phyloP scores from a whole-genome alignment of 2,797 vertebrate genomes.

The Gila robusta region DNA sequence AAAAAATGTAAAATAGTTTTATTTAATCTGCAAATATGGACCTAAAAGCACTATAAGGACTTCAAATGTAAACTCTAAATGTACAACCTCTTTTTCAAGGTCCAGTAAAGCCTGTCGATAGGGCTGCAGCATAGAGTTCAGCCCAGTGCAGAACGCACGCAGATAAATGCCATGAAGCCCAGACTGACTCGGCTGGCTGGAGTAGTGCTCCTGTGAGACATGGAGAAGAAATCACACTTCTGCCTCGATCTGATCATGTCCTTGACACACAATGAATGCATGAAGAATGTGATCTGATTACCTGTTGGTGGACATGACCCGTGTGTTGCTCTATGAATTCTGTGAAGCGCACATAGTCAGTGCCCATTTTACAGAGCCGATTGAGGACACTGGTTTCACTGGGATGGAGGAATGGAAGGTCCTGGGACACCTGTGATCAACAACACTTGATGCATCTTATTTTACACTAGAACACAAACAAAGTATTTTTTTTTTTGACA shows the following conservation, averaged over 20 bases:
- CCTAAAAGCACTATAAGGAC: neutral
- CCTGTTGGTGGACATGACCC: slow-evolving; percentile 85
- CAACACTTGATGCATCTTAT: slow-evolving; percentile 5
- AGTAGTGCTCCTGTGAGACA: slow-evolving; percentile 86
- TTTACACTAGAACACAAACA: neutral
- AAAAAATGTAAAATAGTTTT: slow-evolving; percentile 42
- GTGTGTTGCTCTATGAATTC: slow-evolving; percentile 97
- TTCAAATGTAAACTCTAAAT: neutral
- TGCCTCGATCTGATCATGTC: neutral
- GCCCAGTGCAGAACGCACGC: slow-evolving; percentile 94
- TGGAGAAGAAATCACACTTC: neutral
- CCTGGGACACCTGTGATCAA: slow-evolving; percentile 88
- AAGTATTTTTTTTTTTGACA: neutral
- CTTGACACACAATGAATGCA: neutral
- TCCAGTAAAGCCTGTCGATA: slow-evolving; percentile 95
- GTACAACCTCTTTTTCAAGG: slow-evolving; percentile 92
- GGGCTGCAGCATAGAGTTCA: slow-evolving; percentile 94
- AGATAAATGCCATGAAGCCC: slow-evolving; percentile 94
- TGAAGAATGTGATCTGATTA: slow-evolving; percentile 54
- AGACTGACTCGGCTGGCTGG: slow-evolving; percentile 84
- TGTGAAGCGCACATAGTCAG: slow-evolving; percentile 94
- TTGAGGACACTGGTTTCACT: slow-evolving; percentile 93
- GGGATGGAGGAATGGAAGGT: slow-evolving; percentile 95
- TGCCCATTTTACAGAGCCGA: slow-evolving; percentile 92
- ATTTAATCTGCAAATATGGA: neutral